Evolutionary conservation across 2,888 invertebrate genomes (phyloP).

Genomic region (Heliconius erato): DNA sequence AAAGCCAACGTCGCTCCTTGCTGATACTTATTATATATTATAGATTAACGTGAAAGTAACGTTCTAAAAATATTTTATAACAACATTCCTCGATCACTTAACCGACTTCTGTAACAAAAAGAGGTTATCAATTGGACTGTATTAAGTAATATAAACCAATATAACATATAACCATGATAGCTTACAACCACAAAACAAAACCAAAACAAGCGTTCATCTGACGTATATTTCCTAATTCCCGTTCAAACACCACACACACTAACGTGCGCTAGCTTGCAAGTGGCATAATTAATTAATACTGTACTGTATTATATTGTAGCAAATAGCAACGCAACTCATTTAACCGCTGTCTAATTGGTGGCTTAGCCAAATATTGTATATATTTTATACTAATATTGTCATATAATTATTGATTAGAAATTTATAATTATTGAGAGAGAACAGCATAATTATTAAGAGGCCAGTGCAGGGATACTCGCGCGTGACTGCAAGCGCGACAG

Average conservation of each 20-base stretch:
- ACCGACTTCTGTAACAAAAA: no score
- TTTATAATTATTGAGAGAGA: background rate
- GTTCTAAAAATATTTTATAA: no score
- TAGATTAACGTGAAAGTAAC: no score
- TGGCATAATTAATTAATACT: conserved; percentile 40
- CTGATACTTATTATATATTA: no score
- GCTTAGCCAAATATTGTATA: conserved; percentile 6
- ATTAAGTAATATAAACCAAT: background rate
- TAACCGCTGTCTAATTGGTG: conserved; percentile 39
- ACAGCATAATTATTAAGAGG: no score
- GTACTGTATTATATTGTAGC: conserved; percentile 26
- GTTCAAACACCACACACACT: conserved; percentile 15
- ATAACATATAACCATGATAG: background rate
- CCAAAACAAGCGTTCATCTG: background rate
- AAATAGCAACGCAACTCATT: conserved; percentile 34
- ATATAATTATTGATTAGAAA: background rate
- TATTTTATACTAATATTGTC: conserved; percentile 5
- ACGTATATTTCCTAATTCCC: conserved; percentile 3
- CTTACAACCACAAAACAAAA: background rate
- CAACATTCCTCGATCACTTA: no score
- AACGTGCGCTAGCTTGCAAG: background rate
- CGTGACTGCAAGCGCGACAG: no score
- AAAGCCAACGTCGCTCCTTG: no score
- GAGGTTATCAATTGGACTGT: no score
- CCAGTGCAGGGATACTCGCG: no score